Conservation (phyloP, 2,113 vertebrate genomes). For the Notechis scutatus region DNA sequence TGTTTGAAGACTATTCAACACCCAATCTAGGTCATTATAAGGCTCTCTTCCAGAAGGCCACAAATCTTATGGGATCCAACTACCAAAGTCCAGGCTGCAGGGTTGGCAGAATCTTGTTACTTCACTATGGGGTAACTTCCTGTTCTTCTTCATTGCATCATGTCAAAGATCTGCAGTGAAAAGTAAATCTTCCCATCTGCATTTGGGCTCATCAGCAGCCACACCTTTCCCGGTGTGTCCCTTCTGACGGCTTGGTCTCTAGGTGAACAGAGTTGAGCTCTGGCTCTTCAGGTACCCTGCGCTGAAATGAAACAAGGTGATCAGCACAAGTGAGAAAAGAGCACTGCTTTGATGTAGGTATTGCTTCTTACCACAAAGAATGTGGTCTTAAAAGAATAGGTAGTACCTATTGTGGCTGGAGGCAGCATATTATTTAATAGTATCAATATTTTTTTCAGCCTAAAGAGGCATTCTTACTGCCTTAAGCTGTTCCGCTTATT, state of each 20-base stretch:
- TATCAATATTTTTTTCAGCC: neutral
- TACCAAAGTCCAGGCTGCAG: neutral
- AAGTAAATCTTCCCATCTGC: neutral
- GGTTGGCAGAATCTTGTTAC: neutral
- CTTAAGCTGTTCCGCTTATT: neutral
- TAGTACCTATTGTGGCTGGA: neutral
- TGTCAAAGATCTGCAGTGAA: neutral
- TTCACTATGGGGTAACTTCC: neutral
- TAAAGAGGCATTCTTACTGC: neutral
- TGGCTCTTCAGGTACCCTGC: neutral
- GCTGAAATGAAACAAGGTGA: slow-evolving; percentile 6
- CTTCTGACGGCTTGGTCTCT: slow-evolving; percentile 6
- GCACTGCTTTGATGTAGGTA: neutral
- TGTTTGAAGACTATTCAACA: neutral
- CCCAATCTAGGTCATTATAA: neutral
- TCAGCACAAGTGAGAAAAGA: too few relatives aligned
- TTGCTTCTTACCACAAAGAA: neutral
- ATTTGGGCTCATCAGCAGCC: slow-evolving; percentile 1
- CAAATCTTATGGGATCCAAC: neutral
- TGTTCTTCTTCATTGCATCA: neutral
- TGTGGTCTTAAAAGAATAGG: neutral
- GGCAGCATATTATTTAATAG: neutral
- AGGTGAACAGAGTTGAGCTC: slow-evolving; percentile 8
- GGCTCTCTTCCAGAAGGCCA: neutral
- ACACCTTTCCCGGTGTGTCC: neutral